These are phyloP conservation scores for Phalacrocorax aristotelis DNA, from an alignment of 2,113 vertebrate genomes.

Conservation along the genomic window DNA sequence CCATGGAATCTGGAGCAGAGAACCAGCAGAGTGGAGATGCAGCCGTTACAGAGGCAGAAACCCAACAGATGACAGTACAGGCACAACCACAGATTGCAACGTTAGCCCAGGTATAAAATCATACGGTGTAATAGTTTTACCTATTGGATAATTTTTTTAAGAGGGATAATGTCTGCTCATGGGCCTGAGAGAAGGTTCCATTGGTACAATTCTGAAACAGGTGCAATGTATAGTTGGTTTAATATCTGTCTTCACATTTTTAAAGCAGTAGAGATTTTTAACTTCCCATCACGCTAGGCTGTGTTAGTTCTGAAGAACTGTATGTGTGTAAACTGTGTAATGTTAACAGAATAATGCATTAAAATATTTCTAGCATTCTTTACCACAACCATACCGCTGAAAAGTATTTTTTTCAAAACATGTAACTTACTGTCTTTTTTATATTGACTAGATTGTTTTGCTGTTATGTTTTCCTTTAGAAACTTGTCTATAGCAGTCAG, in stretches of 20 bases:
- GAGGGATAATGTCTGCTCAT: neutral
- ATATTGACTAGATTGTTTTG: neutral
- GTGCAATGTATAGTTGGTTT: neutral
- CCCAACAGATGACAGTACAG: conserved; percentile 90
- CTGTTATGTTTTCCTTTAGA: neutral
- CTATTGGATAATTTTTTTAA: conserved; percentile 15
- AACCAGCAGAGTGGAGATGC: conserved; percentile 95
- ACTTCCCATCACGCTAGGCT: neutral
- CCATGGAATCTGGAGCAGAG: conserved; percentile 98
- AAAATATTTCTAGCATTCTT: neutral
- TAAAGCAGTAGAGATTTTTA: conserved; percentile 7
- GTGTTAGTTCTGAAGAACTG: neutral
- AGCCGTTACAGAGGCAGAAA: conserved; percentile 91
- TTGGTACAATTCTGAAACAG: neutral
- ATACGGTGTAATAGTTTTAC: conserved; percentile 25
- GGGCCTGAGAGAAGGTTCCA: neutral
- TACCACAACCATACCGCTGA: neutral
- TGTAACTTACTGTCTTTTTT: neutral
- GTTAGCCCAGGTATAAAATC: conserved; percentile 90
- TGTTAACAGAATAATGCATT: neutral
- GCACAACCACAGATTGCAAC: conserved; percentile 90
- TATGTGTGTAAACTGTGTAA: neutral
- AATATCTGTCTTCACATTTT: conserved; percentile 6
- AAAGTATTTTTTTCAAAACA: neutral
- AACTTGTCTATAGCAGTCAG: neutral